phyloP scores from a whole-genome alignment of 2,888 invertebrate species.

The Drosophila robusta region DNA sequence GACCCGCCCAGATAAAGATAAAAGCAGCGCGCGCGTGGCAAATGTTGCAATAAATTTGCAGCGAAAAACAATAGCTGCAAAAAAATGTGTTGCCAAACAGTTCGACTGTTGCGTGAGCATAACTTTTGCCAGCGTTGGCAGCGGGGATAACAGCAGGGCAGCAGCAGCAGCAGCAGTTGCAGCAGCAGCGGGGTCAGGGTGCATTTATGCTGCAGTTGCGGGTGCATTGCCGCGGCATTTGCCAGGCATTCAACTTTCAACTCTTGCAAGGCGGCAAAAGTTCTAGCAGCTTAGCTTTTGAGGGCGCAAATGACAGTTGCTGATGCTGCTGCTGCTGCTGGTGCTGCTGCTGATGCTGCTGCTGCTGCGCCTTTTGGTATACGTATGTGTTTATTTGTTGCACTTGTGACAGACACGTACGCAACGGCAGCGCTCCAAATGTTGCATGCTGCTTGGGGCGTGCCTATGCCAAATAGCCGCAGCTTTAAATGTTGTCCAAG shows the following conservation, averaged over 20 bases:
- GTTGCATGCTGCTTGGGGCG: conserved; percentile 57
- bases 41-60: conserved; percentile 78
- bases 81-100: conserved; percentile 35
- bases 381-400: conserved; percentile 23
- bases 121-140: conserved; percentile 43
- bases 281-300: conserved; percentile 12
- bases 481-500: conserved; percentile 24
- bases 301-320: conserved; percentile 57
- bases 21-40: conserved; percentile 59
- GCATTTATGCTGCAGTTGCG: conserved; percentile 28
- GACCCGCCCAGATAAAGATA: conserved; percentile 70
- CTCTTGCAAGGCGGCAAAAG: conserved; percentile 60
- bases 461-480: conserved; percentile 46
- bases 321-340: conserved; percentile 25
- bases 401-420: conserved; percentile 46
- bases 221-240: conserved; percentile 81
- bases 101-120: conserved; percentile 69
- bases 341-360: neutral
- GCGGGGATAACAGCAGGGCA: conserved; percentile 8
- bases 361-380: conserved; percentile 8
- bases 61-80: conserved; percentile 72
- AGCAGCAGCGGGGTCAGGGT: conserved; percentile 4
- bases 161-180: conserved; percentile 7
- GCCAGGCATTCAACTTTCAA: conserved; percentile 84
- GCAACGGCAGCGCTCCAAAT: conserved; percentile 42